These are phyloP conservation scores for Hyppa rectilinea DNA, from an alignment of 2,888 invertebrate species.

Conservation along the genomic window DNA sequence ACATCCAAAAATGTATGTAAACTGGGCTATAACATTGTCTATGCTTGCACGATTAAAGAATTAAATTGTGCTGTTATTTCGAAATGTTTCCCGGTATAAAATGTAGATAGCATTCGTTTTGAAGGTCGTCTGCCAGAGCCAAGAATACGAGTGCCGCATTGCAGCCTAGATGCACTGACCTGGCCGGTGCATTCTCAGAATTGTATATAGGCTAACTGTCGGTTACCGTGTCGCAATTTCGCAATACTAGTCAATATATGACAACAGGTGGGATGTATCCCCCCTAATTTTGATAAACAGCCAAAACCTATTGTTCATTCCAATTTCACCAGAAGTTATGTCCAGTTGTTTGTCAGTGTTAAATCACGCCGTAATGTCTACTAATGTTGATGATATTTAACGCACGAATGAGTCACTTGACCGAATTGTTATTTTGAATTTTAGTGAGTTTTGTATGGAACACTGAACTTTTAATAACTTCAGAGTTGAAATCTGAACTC, in stretches of 20 bases:
- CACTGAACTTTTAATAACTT: constrained; percentile 2
- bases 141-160: constrained; percentile 70
- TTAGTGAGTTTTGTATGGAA: background rate
- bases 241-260: constrained; percentile 28
- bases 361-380: constrained; percentile 39
- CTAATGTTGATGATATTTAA: constrained; percentile 15
- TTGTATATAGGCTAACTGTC: constrained; percentile 64
- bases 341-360: constrained; percentile 18
- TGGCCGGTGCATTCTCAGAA: constrained; percentile 65
- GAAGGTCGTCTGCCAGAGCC: constrained; percentile 62
- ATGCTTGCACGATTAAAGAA: constrained; percentile 15
- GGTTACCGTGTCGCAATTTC: constrained; percentile 35
- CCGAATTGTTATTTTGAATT: background rate
- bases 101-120: constrained; percentile 53
- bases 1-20: constrained; percentile 13
- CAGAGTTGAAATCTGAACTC: constrained; percentile 14
- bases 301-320: constrained; percentile 42
- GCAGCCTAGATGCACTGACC: constrained; percentile 71
- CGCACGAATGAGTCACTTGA: constrained; percentile 22
- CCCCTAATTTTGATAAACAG: constrained; percentile 41
- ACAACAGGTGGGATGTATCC: constrained; percentile 26
- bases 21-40: constrained; percentile 16
- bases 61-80: constrained; percentile 21
- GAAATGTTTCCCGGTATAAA: constrained; percentile 38
- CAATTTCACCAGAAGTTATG: constrained; percentile 33